Evolutionary conservation across 2,888 invertebrate genomes (phyloP), one percentile per base, ranked within the genome.

Genomic region (Sminthurides aquaticus): DNA sequence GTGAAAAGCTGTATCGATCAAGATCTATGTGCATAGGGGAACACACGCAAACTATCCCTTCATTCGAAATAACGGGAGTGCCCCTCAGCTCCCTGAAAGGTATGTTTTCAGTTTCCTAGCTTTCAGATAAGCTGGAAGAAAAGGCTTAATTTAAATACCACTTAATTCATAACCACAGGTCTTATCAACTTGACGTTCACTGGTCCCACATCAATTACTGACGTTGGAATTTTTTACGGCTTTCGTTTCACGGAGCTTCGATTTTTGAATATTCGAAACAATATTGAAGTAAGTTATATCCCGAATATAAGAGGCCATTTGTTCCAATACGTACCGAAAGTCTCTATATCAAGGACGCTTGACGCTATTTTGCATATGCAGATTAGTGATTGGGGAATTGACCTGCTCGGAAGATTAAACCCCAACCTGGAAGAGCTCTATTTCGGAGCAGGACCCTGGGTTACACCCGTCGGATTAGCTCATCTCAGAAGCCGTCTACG

Each of bases 361-460:
- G n/a, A n/a, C n/a, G n/a, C n/a, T n/a, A 34, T 34, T 34, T 5
- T 34, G 18, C 57, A 2, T 43, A 15, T 62, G n/a, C 29, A 67
- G 67, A 67, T 67, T 28, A 67, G 62, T 29, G 67, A 67, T 54
- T 67, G 67, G 67, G 67, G 67, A 8, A 20, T 67, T n/a, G 63
- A 67, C 20, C 60, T 57, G 62, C 55, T 67, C 1, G 67, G 67
- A 24, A 59, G 49, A 27, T 49, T 49, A 1, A 67, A 67, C 60
- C 59, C 62, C 8, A 65, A 65, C 25, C n/a, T 67, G 3, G 67
- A 67, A 26, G 65, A 59, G 27, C 22, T 67, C 5, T 67, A 65
- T 52, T n/a, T 67, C 29, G 67, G 65, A 20, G 59, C 52, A 60
- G 67, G 67, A 28, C 60, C 60, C 43, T 67, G 67, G 65, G 65